Evolutionary conservation across 2,888 invertebrate species (phyloP), one percentile per base, ranked within the genome.

Genomic region (Clostera curtula): DNA sequence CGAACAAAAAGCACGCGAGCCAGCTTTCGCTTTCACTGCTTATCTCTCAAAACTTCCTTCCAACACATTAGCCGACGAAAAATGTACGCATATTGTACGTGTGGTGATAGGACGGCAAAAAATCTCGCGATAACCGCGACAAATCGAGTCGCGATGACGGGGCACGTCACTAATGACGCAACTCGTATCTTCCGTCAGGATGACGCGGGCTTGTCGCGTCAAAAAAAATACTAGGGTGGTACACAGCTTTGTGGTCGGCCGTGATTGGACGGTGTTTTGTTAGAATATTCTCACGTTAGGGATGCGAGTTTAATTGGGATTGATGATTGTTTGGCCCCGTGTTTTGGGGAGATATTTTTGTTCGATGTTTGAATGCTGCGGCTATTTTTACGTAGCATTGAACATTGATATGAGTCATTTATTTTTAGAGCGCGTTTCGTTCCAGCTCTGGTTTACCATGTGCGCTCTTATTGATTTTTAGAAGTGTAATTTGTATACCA

Each of bases 71-170:
- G 70, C 67, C 54, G 60, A 47, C 51, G 58, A 67, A 71, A 73
- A 69, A 65, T 64, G 69, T 59, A 62, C 76, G 70, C 75, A 77
- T 76, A 77, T 77, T 80, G 76, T 79, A 61, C 59, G 71, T 68
- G 70, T 65, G 69, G 62, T 56, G 67, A 66, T 62, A 67, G 61
- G 60, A 62, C 64, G 47, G 51, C 61, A 71, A 76, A 19, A 74
- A 72, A 73, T 61, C 66, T 49, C 51, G 52, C 64, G 80, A 82
- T 80, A 80, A 73, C 75, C 73, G 67, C 79, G 82, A 83, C 79
- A 79, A 80, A 83, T 83, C 82, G 80, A 70, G 73, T 46, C 55
- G 36, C 53, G 44, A 63, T 83, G 83, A 82, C 79, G 60, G 36
- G 43, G 80, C 83, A 60, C 6, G 33, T 39, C 57, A 56, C 66